Conservation (phyloP, 2,113 vertebrate genomes). For the Casuarius casuarius region DNA sequence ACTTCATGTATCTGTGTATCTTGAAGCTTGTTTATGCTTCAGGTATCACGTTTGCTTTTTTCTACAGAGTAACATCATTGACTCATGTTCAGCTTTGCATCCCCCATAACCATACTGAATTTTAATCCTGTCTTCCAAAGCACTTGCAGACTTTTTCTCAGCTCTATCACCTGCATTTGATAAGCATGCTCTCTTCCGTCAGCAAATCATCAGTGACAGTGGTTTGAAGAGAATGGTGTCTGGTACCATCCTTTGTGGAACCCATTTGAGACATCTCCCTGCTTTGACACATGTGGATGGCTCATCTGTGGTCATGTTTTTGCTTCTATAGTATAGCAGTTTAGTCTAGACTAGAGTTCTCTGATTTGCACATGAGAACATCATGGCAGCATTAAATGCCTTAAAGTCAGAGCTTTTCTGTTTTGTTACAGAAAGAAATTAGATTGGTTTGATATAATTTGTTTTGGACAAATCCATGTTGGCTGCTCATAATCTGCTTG, state of each 20-base stretch:
- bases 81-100: not conserved
- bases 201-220: not conserved
- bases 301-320: not conserved
- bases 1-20: not conserved
- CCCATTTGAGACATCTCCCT: not conserved
- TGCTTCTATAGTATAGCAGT: not conserved
- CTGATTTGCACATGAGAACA: not conserved
- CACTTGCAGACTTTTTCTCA: not conserved
- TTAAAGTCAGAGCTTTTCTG: not conserved
- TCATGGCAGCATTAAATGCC: not conserved
- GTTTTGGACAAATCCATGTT: not conserved
- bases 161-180: not conserved
- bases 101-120: not conserved
- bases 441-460: constrained; percentile 2
- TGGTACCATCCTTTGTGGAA: not conserved
- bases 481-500: not conserved
- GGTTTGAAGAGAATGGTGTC: not conserved
- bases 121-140: not conserved
- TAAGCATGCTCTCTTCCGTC: fast-evolving
- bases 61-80: fast-evolving
- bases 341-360: not conserved
- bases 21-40: not conserved
- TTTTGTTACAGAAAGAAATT: constrained; percentile 1
- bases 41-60: not conserved
- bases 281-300: not conserved